Conservation (phyloP, 2,113 vertebrate genomes). For the Phrynosoma platyrhinos region DNA sequence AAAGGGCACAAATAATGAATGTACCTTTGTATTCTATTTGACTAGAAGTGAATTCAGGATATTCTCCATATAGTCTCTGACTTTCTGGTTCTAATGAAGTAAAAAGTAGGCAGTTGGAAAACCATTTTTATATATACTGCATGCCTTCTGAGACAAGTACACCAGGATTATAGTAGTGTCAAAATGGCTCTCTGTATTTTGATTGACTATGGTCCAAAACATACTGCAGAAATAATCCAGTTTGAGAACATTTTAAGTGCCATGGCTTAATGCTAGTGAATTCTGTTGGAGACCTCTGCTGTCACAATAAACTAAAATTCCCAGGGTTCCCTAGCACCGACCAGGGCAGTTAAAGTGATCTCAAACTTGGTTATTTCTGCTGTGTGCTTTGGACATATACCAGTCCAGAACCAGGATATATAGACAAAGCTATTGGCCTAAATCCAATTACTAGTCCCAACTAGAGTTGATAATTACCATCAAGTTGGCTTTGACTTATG, state of each 20-base stretch:
- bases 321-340: too few species aligned
- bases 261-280: too few species aligned
- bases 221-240: too few species aligned
- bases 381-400: too few species aligned
- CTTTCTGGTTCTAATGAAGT: background rate
- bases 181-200: background rate
- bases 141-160: background rate
- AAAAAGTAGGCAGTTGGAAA: background rate
- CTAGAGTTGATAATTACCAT: too few species aligned
- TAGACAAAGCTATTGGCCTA: background rate
- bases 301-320: too few species aligned
- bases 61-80: background rate
- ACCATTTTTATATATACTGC: background rate
- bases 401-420: background rate
- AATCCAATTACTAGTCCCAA: too few species aligned
- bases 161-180: background rate
- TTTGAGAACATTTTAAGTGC: too few species aligned
- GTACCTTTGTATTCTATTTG: conserved; percentile 8
- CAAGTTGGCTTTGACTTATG: too few species aligned
- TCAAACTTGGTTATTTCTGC: too few species aligned
- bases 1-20: conserved; percentile 1
- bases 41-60: background rate
- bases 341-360: too few species aligned
- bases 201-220: background rate
- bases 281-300: too few species aligned